Evolutionary conservation across 2,888 invertebrate species (phyloP).

Genomic region (Siphlonurus alternatus): DNA sequence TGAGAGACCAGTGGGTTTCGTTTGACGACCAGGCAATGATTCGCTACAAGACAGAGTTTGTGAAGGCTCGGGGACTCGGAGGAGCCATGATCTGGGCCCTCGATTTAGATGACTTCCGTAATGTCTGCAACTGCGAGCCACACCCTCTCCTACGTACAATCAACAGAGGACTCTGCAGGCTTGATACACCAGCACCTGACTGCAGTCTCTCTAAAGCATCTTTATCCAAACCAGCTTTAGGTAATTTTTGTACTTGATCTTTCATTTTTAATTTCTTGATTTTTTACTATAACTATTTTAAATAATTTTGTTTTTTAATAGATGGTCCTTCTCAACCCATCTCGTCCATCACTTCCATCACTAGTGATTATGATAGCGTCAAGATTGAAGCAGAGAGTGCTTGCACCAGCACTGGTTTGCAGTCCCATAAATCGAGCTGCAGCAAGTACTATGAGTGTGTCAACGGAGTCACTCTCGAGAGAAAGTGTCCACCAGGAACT

Average conservation of each 20-base stretch:
- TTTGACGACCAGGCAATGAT: slow-evolving; percentile 50
- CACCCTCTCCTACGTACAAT: slow-evolving; percentile 65
- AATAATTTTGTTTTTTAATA: too few species aligned
- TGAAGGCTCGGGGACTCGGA: slow-evolving; percentile 39
- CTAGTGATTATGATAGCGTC: background rate
- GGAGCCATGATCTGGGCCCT: slow-evolving; percentile 67
- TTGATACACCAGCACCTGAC: slow-evolving; percentile 43
- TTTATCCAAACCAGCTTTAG: background rate
- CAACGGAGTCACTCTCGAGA: slow-evolving; percentile 48
- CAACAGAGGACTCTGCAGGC: slow-evolving; percentile 58
- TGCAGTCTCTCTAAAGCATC: slow-evolving; percentile 28
- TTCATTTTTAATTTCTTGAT: too few species aligned
- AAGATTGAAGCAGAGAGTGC: background rate
- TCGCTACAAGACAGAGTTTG: slow-evolving; percentile 40
- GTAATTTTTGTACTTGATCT: too few species aligned
- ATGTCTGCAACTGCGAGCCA: slow-evolving; percentile 62
- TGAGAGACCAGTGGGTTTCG: slow-evolving; percentile 60
- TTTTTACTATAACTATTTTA: too few species aligned
- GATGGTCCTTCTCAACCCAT: too few species aligned
- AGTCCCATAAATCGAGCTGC: slow-evolving; percentile 50
- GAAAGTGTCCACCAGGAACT: slow-evolving; percentile 41
- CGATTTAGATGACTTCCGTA: slow-evolving; percentile 57
- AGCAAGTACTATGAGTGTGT: slow-evolving; percentile 67
- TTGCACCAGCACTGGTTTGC: slow-evolving; percentile 8
- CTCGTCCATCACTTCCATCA: too few species aligned